Base-by-base conservation (phyloP, 2,797 vertebrate genomes). In the Poeciliopsis gracilis region DNA sequence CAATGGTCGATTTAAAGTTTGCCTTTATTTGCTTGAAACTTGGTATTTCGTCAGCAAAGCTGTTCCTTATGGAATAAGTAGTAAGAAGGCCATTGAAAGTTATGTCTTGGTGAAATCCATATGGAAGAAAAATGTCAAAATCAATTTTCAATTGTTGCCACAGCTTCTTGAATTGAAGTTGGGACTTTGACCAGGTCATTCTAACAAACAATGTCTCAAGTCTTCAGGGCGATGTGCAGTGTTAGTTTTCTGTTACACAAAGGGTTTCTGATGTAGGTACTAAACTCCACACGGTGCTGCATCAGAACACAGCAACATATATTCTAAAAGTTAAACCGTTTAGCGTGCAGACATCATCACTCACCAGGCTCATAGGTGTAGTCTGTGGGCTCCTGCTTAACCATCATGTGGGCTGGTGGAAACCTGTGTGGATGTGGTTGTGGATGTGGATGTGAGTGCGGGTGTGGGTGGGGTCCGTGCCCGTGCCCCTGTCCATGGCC, bases 311-410 rank as follows among this genome's bases (percentile, higher is more conserved):
- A 13, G 25, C 25, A 28, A 5, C 7, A 74, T 13, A 74, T 13
- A 28, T 43, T 55, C 5, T 43, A 28, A 43, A 57, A 28, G 6
- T 30, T 36, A 55, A 36, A 51, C 49, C 12, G 47, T 53, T 51
- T 7, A 49, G 11, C n/a, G 6, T 5, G 7, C 20, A 49, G 13
- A 2, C 33, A 55, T 53, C 36, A 70, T 46, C 41, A 89, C 97
- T 95, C 94, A 99, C 98, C 98, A 86, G 98, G 92, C 69, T 99
- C 97, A 0, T 97, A 98, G 90, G 94, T 41, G 85, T 96, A 98
- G 94, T 99, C 97, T 55, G 95, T 91, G 86, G 96, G 97, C 88
- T 99, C 98, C 95, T 99, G 98, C 92, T 99, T 99, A 77, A 99
- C 95, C 95, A 97, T 93, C 95, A 97, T 96, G 82, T 97, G 97